These are phyloP conservation scores for Bombus sylvicola DNA, from an alignment of 1,140 invertebrate genomes.

Conservation along the genomic window DNA sequence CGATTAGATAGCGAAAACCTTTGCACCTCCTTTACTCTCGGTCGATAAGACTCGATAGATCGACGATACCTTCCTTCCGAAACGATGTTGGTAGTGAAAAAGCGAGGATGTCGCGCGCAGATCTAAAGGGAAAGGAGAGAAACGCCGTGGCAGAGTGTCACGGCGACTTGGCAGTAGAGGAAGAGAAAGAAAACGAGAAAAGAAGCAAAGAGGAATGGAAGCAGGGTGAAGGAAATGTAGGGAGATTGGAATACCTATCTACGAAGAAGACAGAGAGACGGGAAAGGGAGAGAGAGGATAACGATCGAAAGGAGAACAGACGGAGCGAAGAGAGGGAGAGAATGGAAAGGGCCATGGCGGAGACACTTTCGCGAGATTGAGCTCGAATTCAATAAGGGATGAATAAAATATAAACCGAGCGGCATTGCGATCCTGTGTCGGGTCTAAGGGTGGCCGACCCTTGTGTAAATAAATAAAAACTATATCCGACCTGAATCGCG, in stretches of 20 bases:
- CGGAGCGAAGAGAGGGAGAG: conserved; percentile 53
- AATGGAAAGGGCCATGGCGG: conserved; percentile 64
- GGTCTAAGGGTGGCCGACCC: conserved; percentile 61
- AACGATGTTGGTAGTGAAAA: conserved; percentile 25
- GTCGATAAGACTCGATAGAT: not conserved
- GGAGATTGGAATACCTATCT: conserved; percentile 67
- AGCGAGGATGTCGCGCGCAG: conserved; percentile 39
- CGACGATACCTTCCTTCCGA: not conserved
- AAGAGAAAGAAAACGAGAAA: not conserved
- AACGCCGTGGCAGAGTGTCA: conserved; percentile 22
- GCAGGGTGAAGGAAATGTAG: conserved; percentile 54
- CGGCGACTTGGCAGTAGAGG: conserved; percentile 7
- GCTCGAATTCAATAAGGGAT: conserved; percentile 82
- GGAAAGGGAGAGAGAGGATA: conserved; percentile 36
- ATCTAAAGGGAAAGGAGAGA: conserved; percentile 19
- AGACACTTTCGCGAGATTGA: conserved; percentile 82
- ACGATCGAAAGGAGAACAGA: conserved; percentile 60
- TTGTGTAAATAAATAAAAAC: conserved; percentile 79
- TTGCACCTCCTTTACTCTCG: not conserved
- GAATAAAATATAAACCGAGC: conserved; percentile 82
- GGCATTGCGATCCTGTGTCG: conserved; percentile 59
- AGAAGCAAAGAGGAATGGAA: conserved; percentile 6
- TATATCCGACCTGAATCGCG: conserved; percentile 60
- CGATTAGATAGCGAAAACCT: not conserved
- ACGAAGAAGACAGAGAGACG: conserved; percentile 51